Evolutionary conservation across 2,113 vertebrate genomes (phyloP), one percentile per base, ranked within the genome.

Genomic region (Nycticorax nycticorax): DNA sequence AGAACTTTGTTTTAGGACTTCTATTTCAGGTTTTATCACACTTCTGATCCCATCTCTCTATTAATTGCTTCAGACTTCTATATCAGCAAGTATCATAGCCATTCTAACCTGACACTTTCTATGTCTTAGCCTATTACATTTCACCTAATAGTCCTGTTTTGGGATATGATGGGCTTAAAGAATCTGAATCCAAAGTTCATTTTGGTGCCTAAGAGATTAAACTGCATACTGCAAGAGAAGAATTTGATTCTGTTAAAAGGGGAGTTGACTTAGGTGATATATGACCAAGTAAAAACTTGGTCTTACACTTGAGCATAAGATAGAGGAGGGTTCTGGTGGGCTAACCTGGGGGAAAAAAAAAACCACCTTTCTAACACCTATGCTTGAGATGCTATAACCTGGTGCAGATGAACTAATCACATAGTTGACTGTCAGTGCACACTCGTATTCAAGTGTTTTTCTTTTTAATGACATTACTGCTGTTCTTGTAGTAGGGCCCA

Each of bases 161-260:
- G 14, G 9, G 6, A 7, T 69, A 56, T 24, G 21, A 35, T 9
- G 45, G 27, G 22, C 24, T 32, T 67, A n/a, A 78, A 71, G 16
- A 69, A 48, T 53, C 24, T 50, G 64, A 87, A 77, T 23, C 0
- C 0, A 28, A 76, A 63, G 21, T 43, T 77, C 6, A 8, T 0
- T 81, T 85, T 45, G 9, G 11, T 56, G 24, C 13, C 26, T 20
- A 37, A 47, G 47, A 87, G 33, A 27, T 82, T 37, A 41, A 57
- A 75, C 30, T 69, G 55, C 12, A 22, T 77, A 28, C 20, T 37
- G n/a, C 15, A 30, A 43, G 5, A 53, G 23, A 85, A 77, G 10
- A 74, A 48, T 57, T 47, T 15, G 12, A 37, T 63, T 75, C n/a
- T 86, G 5, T 73, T 79, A 19, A 50, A 57, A 33, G 35, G 6